Evolutionary conservation across 1,140 invertebrate genomes (phyloP), one percentile per base, ranked within the genome.

Genomic region (Bombus waltoni): DNA sequence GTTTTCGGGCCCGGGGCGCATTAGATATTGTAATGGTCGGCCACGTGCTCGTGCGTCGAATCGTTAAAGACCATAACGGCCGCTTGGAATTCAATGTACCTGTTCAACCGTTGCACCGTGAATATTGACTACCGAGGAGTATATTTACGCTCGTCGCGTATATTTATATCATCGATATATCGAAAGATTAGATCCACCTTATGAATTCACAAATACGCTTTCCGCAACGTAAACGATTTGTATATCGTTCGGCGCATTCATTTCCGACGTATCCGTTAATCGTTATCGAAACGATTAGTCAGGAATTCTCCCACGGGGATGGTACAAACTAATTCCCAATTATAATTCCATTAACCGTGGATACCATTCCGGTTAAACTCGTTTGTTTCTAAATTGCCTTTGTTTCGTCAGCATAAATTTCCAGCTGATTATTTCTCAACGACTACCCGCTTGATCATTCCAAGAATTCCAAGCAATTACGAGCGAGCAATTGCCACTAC

Each of bases 11-110:
- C 57, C 35, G 32, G 28, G 18, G 59, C 74, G 88, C 76, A 78
- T 88, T 89, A 89, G 85, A 89, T 89, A 89, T 89, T 89, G 78
- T 89, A 89, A 86, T 89, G 72, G 78, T 22, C 40, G 40, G 65
- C 44, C 44, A 62, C 22, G 44, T 66, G 68, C 42, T 82, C 88
- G 87, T 89, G 88, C 80, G 65, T 73, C 57, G 88, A 89, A 89
- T 89, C 75, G 75, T 71, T 86, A 89, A 89, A 74, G 85, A 79
- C 80, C 62, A 62, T 85, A 59, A 86, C 62, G 72, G 74, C 73
- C 79, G 47, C 70, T 86, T 78, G 44, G 66, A 86, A 89, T 86
- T 89, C 85, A 86, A 89, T 89, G 79, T 86, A n/a, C 57, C 35
- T 15, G 57, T 5, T 3, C 57, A 9, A 32, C 42, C 11, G 57